Evolutionary conservation across 1,140 invertebrate species (phyloP).

Genomic region (Zaprionus africanus): DNA sequence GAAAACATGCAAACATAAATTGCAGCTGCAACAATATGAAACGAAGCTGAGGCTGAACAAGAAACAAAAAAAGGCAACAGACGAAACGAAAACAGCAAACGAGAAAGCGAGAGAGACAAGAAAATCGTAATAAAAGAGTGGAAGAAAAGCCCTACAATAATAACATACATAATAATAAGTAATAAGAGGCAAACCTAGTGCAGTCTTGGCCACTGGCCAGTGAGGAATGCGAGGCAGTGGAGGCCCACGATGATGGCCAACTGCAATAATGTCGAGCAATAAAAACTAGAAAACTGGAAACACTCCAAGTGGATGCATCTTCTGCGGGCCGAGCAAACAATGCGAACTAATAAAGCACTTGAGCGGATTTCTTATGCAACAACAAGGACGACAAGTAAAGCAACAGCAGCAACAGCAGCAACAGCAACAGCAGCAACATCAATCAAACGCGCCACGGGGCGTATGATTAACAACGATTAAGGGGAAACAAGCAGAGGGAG

Average conservation of each 20-base stretch:
- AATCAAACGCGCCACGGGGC: constrained; percentile 68
- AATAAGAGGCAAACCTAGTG: constrained; percentile 12
- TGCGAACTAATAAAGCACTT: constrained; percentile 80
- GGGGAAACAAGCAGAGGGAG: constrained; percentile 27
- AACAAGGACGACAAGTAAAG: constrained; percentile 25
- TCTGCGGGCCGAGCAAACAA: constrained; percentile 56
- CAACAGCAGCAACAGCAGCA: constrained; percentile 16
- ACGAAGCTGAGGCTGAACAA: background rate
- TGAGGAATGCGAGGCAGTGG: constrained; percentile 1
- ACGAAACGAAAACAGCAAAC: constrained; percentile 4
- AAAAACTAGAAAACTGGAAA: constrained; percentile 34
- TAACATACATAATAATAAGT: constrained; percentile 35
- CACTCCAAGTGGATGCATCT: constrained; percentile 40
- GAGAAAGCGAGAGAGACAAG: background rate
- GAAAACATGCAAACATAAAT: constrained; percentile 47
- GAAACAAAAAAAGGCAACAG: constrained; percentile 6
- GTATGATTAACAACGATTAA: constrained; percentile 67
- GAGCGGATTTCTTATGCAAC: constrained; percentile 59
- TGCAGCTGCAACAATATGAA: constrained; percentile 48
- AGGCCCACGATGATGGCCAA: constrained; percentile 17
- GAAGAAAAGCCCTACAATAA: constrained; percentile 24
- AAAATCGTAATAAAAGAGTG: background rate
- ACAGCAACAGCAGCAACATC: constrained; percentile 36
- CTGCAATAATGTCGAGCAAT: constrained; percentile 38
- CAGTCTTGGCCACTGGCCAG: constrained; percentile 29